A percentile compares a stretch with the other conserved stretches of the same genome.
Evolutionary conservation across 2,113 vertebrate genomes (phyloP).

Genomic region (Otolemur garnettii): DNA sequence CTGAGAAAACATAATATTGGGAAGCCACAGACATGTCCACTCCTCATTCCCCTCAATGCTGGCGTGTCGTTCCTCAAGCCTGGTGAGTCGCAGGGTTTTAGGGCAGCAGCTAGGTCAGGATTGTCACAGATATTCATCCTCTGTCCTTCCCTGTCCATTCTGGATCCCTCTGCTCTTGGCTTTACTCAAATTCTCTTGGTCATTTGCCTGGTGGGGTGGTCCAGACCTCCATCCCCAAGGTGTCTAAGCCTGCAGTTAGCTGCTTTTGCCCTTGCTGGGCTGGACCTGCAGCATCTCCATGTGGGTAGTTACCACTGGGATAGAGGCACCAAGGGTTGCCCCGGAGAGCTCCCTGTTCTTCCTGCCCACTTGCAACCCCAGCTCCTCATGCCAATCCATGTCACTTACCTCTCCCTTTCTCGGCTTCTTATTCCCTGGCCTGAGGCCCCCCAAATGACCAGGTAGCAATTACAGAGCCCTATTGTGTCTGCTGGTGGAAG

Average conservation of each 20-base stretch:
- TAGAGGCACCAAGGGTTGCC: background rate
- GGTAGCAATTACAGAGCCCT: background rate
- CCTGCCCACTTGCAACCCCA: rapidly evolving
- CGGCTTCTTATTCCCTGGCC: background rate
- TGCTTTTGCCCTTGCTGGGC: background rate
- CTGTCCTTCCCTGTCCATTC: background rate
- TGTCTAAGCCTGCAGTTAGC: too few relatives aligned
- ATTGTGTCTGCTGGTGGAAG: background rate
- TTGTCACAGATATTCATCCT: background rate
- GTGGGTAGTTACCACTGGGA: background rate
- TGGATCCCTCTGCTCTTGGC: background rate
- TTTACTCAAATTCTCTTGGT: background rate
- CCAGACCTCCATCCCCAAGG: background rate
- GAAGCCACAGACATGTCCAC: background rate
- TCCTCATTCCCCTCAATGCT: too few relatives aligned
- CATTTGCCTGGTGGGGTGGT: background rate
- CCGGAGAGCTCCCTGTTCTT: too few relatives aligned
- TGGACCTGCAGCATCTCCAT: too few relatives aligned
- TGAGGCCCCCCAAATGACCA: background rate
- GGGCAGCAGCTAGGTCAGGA: background rate
- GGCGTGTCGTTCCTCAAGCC: background rate
- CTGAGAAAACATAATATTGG: background rate
- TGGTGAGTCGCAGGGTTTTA: background rate
- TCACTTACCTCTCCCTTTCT: background rate
- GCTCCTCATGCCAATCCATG: background rate